Conservation (phyloP, 2,888 invertebrate genomes). For the Hypomecis punctinalis region DNA sequence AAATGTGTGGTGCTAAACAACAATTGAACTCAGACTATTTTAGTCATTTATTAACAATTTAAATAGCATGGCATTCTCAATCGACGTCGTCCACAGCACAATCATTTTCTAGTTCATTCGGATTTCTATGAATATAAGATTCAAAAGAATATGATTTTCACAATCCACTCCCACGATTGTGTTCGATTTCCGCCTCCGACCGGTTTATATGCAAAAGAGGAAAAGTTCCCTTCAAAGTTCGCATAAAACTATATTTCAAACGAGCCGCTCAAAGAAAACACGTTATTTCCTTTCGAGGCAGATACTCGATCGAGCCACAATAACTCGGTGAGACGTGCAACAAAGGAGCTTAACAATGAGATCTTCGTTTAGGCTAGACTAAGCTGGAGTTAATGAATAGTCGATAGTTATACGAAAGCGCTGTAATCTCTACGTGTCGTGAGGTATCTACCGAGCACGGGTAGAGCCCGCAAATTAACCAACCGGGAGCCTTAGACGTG, state of each 20-base stretch:
- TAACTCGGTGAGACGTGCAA: conserved; percentile 36
- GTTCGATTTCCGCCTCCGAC: conserved; percentile 37
- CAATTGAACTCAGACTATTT: too few relatives aligned
- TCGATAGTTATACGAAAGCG: conserved; percentile 20
- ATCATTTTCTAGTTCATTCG: conserved; percentile 17
- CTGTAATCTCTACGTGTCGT: conserved; percentile 56
- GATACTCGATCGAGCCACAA: conserved; percentile 37
- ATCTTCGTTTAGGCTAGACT: conserved; percentile 20
- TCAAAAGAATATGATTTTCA: conserved; percentile 34
- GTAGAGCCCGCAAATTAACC: conserved; percentile 77
- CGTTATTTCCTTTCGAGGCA: conserved; percentile 41
- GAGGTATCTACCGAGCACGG: conserved; percentile 54
- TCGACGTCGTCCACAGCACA: not conserved
- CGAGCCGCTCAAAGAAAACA: conserved; percentile 41
- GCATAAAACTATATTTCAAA: conserved; percentile 44
- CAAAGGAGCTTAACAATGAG: conserved; percentile 32
- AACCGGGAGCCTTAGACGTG: conserved; percentile 65
- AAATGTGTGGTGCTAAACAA: too few relatives aligned
- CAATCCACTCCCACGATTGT: conserved; percentile 34
- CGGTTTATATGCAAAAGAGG: conserved; percentile 44
- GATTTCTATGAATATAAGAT: conserved; percentile 25
- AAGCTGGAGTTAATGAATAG: conserved; percentile 21
- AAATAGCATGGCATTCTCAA: not conserved
- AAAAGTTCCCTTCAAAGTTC: conserved; percentile 43
- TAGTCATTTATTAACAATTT: not conserved